Evolutionary conservation across 2,113 vertebrate genomes (phyloP).

Genomic region (Megatriorchis doriae): DNA sequence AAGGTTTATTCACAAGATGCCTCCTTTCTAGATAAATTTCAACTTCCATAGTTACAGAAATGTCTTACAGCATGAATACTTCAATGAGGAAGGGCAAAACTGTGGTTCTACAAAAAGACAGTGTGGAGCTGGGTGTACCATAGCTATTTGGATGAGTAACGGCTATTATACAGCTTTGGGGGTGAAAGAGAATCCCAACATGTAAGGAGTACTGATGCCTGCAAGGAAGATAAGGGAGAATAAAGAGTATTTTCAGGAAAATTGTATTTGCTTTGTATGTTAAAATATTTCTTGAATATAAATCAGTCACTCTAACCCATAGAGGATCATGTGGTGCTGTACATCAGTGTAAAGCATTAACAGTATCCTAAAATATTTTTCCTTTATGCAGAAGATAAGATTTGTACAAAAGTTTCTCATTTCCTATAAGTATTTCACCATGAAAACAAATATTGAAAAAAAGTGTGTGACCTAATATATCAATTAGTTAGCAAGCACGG

Average conservation of each 20-base stretch:
- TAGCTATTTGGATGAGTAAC: not conserved
- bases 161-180: not conserved
- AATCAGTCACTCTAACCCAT: not conserved
- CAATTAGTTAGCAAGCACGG: not conserved
- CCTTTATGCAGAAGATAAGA: not conserved
- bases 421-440: not conserved
- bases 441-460: not conserved
- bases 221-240: not conserved
- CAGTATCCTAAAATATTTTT: not conserved
- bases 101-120: not conserved
- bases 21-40: not conserved
- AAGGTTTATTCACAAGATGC: not conserved
- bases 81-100: not conserved
- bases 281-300: not conserved
- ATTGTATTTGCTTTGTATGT: not conserved
- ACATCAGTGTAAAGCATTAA: not conserved
- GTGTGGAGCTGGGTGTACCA: not conserved
- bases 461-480: not conserved
- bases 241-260: not conserved
- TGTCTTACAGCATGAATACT: not conserved
- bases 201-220: not conserved
- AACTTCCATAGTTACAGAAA: not conserved
- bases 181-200: not conserved
- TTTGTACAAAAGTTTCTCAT: not conserved
- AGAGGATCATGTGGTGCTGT: not conserved